Percentiles rank a stretch among this genome's conserved stretches.
phyloP scores from a whole-genome alignment of 2,113 vertebrate genomes.

The Elaphurus davidianus region DNA sequence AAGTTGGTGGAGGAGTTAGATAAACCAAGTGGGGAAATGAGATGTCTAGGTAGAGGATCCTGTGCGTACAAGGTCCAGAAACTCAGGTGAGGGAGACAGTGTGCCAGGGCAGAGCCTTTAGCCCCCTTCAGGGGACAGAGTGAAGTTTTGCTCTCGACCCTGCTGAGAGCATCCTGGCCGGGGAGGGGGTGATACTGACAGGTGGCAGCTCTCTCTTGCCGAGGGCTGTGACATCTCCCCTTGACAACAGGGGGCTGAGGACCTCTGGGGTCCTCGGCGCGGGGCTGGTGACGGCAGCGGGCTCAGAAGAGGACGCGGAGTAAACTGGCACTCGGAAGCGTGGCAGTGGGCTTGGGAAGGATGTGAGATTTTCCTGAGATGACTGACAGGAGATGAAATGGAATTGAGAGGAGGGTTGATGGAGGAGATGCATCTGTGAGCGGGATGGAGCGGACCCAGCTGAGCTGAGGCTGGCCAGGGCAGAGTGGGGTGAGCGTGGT shows the following conservation, averaged over 20 bases:
- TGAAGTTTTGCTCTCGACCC: neutral
- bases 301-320: neutral
- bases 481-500: rapidly evolving
- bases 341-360: neutral
- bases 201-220: neutral
- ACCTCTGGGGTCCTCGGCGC: rapidly evolving
- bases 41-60: neutral
- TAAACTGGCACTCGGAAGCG: neutral
- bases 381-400: rapidly evolving
- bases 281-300: neutral
- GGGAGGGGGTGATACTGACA: rapidly evolving
- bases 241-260: neutral
- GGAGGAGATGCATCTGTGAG: neutral
- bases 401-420: neutral
- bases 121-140: neutral
- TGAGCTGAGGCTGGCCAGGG: no score
- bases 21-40: neutral
- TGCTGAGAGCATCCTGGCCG: rapidly evolving
- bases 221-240: neutral
- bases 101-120: no score
- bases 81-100: rapidly evolving
- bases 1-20: neutral
- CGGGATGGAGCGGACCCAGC: neutral
- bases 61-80: no score
- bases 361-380: neutral